Percentiles rank a stretch among this genome's conserved stretches.
Conservation (phyloP, 1,140 invertebrate genomes). For the Drosophila serrata region DNA sequence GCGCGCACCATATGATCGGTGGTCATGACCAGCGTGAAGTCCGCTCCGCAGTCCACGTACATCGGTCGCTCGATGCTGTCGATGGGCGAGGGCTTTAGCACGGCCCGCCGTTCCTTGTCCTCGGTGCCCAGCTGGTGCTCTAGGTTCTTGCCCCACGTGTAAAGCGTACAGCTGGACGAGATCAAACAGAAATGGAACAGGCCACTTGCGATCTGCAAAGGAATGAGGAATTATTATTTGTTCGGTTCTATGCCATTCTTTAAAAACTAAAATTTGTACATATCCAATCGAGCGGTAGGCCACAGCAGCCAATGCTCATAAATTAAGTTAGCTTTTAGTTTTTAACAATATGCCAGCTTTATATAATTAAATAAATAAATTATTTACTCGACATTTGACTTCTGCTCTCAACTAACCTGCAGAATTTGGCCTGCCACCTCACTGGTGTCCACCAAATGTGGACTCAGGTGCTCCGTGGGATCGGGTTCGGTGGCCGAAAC, state of each 20-base stretch:
- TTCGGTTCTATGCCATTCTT: too few species aligned
- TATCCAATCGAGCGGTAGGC: too few species aligned
- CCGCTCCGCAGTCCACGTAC: slow-evolving; percentile 87
- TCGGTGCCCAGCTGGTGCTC: slow-evolving; percentile 89
- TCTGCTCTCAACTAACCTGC: slow-evolving; percentile 83
- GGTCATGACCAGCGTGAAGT: slow-evolving; percentile 88
- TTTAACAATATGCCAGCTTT: too few species aligned
- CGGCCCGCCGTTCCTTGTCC: slow-evolving; percentile 86
- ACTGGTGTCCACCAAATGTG: slow-evolving; percentile 87
- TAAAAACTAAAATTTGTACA: too few species aligned
- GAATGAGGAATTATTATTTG: not conserved
- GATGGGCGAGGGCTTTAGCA: slow-evolving; percentile 81
- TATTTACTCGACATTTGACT: not conserved
- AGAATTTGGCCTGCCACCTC: slow-evolving; percentile 87
- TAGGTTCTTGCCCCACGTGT: slow-evolving; percentile 89
- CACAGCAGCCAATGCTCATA: too few species aligned
- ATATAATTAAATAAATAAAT: too few species aligned
- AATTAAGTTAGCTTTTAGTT: too few species aligned
- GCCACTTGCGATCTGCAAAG: slow-evolving; percentile 87
- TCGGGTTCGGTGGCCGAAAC: slow-evolving; percentile 57
- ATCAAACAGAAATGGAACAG: slow-evolving; percentile 88
- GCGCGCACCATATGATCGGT: slow-evolving; percentile 87
- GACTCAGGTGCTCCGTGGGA: slow-evolving; percentile 86
- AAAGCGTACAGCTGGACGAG: slow-evolving; percentile 87
- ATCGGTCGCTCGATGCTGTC: slow-evolving; percentile 83